phyloP scores from a whole-genome alignment of 1,140 invertebrate species.

The Varroa destructor region DNA sequence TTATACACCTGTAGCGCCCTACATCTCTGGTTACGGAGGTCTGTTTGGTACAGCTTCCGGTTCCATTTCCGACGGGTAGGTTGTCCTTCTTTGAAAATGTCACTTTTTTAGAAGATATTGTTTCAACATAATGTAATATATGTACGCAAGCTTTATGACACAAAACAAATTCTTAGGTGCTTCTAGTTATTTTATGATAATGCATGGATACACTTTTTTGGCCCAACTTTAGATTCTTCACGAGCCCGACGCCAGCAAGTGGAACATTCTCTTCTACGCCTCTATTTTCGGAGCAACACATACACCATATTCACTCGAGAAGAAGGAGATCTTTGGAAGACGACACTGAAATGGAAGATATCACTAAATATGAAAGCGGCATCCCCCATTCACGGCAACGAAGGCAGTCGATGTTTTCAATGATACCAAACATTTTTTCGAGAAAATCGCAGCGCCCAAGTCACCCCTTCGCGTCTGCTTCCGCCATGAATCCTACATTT shows the following conservation, averaged over 20 bases:
- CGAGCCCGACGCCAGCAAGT: too few relatives aligned
- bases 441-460: not conserved
- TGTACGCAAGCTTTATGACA: too few relatives aligned
- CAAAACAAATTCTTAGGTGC: too few relatives aligned
- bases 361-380: not conserved
- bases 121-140: too few relatives aligned
- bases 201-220: too few relatives aligned
- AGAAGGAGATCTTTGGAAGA: not conserved
- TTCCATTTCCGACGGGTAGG: too few relatives aligned
- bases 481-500: conserved; percentile 11
- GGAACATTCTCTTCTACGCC: too few relatives aligned
- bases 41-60: conserved; percentile 1
- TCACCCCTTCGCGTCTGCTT: conserved; percentile 12
- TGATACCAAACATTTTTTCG: conserved; percentile 17
- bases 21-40: conserved; percentile 6
- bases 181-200: too few relatives aligned
- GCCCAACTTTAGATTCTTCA: too few relatives aligned
- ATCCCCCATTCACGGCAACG: not conserved
- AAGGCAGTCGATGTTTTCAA: conserved; percentile 17
- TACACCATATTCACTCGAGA: conserved; percentile 21
- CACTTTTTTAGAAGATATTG: too few relatives aligned
- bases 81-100: too few relatives aligned
- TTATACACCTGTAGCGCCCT: not conserved
- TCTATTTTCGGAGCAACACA: conserved; percentile 1
- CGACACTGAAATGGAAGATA: not conserved